Evolutionary conservation across 2,888 invertebrate species (phyloP).

Genomic region (Latheticus oryzae): DNA sequence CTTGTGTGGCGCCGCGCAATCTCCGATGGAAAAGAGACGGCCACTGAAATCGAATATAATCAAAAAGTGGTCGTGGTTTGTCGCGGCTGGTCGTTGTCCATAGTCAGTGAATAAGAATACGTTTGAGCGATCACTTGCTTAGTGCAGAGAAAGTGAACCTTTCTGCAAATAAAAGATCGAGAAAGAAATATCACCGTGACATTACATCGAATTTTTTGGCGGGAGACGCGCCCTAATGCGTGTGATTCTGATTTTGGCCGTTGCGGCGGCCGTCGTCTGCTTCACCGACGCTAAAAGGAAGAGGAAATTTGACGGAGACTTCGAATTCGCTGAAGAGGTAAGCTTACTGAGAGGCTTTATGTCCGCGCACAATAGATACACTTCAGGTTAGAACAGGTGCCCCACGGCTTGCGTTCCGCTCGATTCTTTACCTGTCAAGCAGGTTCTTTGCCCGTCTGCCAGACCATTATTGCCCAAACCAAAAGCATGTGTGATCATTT

Average conservation of each 20-base stretch:
- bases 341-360: constrained; percentile 48
- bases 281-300: constrained; percentile 70
- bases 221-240: constrained; percentile 57
- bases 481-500: constrained; percentile 37
- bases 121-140: constrained; percentile 45
- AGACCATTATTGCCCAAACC: constrained; percentile 44
- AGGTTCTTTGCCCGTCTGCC: constrained; percentile 48
- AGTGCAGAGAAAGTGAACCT: constrained; percentile 36
- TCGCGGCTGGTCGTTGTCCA: constrained; percentile 56
- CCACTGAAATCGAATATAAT: constrained; percentile 59
- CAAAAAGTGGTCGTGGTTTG: constrained; percentile 60
- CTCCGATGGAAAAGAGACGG: constrained; percentile 54
- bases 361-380: constrained; percentile 28
- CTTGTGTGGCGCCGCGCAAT: constrained; percentile 58
- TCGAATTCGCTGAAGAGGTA: constrained; percentile 85
- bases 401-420: constrained; percentile 42
- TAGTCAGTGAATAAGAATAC: constrained; percentile 47
- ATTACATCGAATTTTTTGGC: constrained; percentile 23
- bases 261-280: constrained; percentile 63
- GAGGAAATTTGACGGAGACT: constrained; percentile 81
- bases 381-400: constrained; percentile 42
- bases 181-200: constrained; percentile 3
- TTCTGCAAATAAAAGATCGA: constrained; percentile 17
- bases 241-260: constrained; percentile 65
- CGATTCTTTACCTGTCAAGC: constrained; percentile 54